phyloP scores from a whole-genome alignment of 2,888 invertebrate species.

The Patella caerulea region DNA sequence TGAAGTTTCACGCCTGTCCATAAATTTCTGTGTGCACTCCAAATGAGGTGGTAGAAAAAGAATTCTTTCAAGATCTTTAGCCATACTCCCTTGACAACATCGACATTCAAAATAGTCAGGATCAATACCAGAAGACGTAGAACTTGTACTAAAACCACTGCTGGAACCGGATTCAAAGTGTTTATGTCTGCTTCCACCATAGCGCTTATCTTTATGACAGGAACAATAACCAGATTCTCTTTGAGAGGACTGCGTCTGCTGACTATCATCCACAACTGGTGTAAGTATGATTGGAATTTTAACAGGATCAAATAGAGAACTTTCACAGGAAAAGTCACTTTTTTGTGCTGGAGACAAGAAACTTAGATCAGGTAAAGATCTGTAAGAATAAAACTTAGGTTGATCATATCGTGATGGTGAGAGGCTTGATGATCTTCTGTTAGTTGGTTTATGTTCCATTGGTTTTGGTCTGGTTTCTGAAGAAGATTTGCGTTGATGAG shows the following conservation, averaged over 20 bases:
- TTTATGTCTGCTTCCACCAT: background rate
- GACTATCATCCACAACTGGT: constrained; percentile 34
- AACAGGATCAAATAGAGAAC: constrained; percentile 58
- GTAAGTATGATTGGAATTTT: constrained; percentile 46
- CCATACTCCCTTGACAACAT: constrained; percentile 29
- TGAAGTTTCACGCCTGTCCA: background rate
- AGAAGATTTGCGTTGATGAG: background rate
- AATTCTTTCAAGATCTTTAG: constrained; percentile 50
- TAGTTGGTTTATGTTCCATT: constrained; percentile 22
- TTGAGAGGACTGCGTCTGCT: constrained; percentile 32
- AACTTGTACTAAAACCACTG: constrained; percentile 56
- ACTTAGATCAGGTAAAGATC: constrained; percentile 60
- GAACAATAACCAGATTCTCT: constrained; percentile 35
- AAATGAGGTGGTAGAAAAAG: constrained; percentile 62
- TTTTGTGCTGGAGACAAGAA: constrained; percentile 42
- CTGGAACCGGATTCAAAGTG: constrained; percentile 49
- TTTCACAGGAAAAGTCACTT: constrained; percentile 22
- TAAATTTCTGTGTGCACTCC: constrained; percentile 35
- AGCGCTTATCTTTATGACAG: constrained; percentile 28
- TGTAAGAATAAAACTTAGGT: constrained; percentile 52
- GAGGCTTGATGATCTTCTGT: constrained; percentile 34
- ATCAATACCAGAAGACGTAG: constrained; percentile 57
- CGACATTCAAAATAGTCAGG: constrained; percentile 49
- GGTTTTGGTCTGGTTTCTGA: constrained; percentile 9
- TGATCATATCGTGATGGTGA: constrained; percentile 48